Evolutionary conservation across 2,113 vertebrate species (phyloP), one percentile per base, ranked within the genome.

Genomic region (Girardinichthys multiradiatus): DNA sequence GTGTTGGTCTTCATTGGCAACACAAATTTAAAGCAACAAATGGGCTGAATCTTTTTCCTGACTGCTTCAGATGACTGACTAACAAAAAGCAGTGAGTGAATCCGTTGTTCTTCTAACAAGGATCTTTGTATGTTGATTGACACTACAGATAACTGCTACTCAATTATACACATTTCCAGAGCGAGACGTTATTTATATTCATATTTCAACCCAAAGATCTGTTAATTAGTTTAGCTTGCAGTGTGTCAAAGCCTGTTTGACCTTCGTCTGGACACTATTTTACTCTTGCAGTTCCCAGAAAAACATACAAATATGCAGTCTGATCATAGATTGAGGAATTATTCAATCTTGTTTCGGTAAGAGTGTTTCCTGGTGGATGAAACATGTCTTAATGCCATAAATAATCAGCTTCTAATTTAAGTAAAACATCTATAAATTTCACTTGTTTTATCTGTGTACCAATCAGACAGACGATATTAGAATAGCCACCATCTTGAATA

Each of bases 161-260:
- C 70, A 85, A 83, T 89, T 77, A 71, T 26, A 72, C 48, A 59
- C 65, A 72, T 83, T 73, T 84, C 78, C 68, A 73, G 75, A 84
- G 45, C 72, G 29, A 79, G 76, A 48, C 31, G 72, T 79, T 82
- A 77, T 80, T 87, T 80, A 77, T 70, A 75, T 86, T 76, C 69
- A 65, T 69, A 67, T 84, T 89, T 76, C 71, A 79, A 71, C 54
- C 72, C 76, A 86, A 86, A 82, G 71, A 84, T 83, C 66, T 91
- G 85, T 86, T 90, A 91, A 89, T 91, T 87, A 86, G 85, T 77
- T 78, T 30, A 51, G 76, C 61, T 62, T 39, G 26, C 64, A 59
- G 78, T 59, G 76, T 89, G 88, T 83, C 88, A 85, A 85, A 59
- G 70, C 76, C 48, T 15, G 21, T n/a, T 57, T 82, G 81, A 90